These are phyloP conservation scores for Papilio glaucus DNA, from an alignment of 1,140 invertebrate genomes.

Conservation along the genomic window DNA sequence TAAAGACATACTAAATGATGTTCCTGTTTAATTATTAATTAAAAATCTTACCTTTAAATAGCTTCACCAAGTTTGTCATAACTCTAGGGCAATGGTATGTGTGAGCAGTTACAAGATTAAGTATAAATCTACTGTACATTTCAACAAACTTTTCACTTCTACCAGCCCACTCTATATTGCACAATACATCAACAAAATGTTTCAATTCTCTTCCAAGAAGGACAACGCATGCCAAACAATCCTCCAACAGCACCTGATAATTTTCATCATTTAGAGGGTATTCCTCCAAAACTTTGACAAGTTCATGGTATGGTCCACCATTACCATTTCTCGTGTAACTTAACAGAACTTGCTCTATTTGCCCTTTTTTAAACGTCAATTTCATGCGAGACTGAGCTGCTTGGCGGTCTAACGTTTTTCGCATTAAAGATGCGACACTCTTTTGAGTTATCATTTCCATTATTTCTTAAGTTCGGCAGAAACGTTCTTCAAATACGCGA, in stretches of 20 bases:
- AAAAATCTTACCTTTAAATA: conserved; percentile 70
- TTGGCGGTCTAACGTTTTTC: conserved; percentile 72
- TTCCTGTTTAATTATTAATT: neutral
- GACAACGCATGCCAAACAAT: conserved; percentile 71
- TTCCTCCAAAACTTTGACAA: conserved; percentile 72
- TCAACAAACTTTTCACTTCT: conserved; percentile 64
- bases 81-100: conserved; percentile 75
- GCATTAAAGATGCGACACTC: conserved; percentile 75
- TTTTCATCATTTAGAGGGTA: conserved; percentile 73
- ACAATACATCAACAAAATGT: conserved; percentile 70
- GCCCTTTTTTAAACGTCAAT: conserved; percentile 67
- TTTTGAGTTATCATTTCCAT: conserved; percentile 75
- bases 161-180: conserved; percentile 67
- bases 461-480: conserved; percentile 73
- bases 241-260: conserved; percentile 69
- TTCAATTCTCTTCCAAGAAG: conserved; percentile 69
- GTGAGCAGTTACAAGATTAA: conserved; percentile 77
- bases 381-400: conserved; percentile 61
- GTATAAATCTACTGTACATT: conserved; percentile 67
- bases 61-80: conserved; percentile 67
- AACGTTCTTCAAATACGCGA: conserved; percentile 71
- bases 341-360: conserved; percentile 69
- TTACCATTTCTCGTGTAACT: conserved; percentile 62
- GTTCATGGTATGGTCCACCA: conserved; percentile 64
- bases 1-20: neutral